These are phyloP conservation scores for Dendrolimus pini DNA, from an alignment of 2,888 invertebrate genomes.

Conservation along the genomic window DNA sequence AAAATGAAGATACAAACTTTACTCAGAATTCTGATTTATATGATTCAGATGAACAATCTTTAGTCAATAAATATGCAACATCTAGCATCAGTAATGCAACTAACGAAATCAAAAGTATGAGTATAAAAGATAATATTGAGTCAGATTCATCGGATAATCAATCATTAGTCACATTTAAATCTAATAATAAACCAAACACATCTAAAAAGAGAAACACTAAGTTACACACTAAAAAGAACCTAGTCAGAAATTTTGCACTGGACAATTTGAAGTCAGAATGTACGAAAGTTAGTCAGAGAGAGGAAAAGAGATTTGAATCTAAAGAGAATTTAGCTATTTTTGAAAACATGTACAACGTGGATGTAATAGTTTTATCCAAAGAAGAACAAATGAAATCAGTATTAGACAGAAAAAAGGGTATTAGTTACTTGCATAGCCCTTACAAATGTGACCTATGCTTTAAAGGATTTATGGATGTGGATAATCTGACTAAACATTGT, in stretches of 20 bases:
- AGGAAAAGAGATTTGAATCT: constrained; percentile 8
- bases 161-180: not conserved
- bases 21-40: not conserved
- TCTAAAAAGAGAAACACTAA: not conserved
- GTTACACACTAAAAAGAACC: not conserved
- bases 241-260: not conserved
- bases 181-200: not conserved
- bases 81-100: too few relatives aligned
- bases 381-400: constrained; percentile 23
- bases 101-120: not conserved
- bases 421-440: constrained; percentile 20
- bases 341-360: constrained; percentile 17
- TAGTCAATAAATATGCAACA: not conserved
- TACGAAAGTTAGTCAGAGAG: not conserved
- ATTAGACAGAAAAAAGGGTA: constrained; percentile 16
- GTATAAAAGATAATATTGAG: not conserved
- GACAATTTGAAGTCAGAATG: not conserved
- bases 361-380: constrained; percentile 14
- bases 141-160: not conserved
- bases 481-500: constrained; percentile 20
- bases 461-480: constrained; percentile 22
- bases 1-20: not conserved
- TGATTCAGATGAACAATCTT: not conserved
- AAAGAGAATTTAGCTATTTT: constrained; percentile 18
- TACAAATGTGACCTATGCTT: constrained; percentile 26